Conservation (phyloP, 2,888 invertebrate species). For the Cerceris rybyensis region DNA sequence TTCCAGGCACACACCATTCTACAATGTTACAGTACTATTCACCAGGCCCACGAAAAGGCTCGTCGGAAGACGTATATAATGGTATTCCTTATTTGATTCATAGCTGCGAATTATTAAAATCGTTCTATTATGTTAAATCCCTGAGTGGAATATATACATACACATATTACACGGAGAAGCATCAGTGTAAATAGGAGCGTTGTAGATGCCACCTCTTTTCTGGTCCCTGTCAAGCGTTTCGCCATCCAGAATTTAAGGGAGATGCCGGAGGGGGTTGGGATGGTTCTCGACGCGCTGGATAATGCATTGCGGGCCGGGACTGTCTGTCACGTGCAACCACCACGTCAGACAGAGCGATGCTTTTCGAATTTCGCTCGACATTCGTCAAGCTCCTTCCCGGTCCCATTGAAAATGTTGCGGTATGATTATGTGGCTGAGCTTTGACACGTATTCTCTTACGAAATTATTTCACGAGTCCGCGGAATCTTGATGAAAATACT, state of each 20-base stretch:
- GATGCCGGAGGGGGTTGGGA: background rate
- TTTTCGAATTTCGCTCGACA: slow-evolving; percentile 48
- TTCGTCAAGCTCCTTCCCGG: slow-evolving; percentile 39
- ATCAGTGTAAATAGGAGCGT: slow-evolving; percentile 34
- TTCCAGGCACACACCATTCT: background rate
- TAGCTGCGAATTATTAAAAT: slow-evolving; percentile 42
- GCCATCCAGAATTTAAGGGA: slow-evolving; percentile 41
- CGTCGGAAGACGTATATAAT: slow-evolving; percentile 7
- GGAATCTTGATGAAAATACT: background rate
- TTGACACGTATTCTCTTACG: background rate
- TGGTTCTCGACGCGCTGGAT: slow-evolving; percentile 48
- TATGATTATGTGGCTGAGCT: slow-evolving; percentile 6
- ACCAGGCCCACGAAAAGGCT: background rate
- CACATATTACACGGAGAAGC: background rate
- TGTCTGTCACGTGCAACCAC: slow-evolving; percentile 56
- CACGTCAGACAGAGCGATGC: slow-evolving; percentile 45
- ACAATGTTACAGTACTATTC: background rate
- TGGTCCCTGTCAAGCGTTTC: slow-evolving; percentile 32
- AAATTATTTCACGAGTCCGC: background rate
- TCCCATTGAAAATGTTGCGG: slow-evolving; percentile 13
- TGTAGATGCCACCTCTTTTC: slow-evolving; percentile 26
- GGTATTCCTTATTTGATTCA: slow-evolving; percentile 30
- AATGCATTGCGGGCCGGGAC: slow-evolving; percentile 54
- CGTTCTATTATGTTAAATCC: slow-evolving; percentile 47
- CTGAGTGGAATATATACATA: slow-evolving; percentile 14